Evolutionary conservation across 1,140 invertebrate species (phyloP).

Genomic region (Drosophila leontia): DNA sequence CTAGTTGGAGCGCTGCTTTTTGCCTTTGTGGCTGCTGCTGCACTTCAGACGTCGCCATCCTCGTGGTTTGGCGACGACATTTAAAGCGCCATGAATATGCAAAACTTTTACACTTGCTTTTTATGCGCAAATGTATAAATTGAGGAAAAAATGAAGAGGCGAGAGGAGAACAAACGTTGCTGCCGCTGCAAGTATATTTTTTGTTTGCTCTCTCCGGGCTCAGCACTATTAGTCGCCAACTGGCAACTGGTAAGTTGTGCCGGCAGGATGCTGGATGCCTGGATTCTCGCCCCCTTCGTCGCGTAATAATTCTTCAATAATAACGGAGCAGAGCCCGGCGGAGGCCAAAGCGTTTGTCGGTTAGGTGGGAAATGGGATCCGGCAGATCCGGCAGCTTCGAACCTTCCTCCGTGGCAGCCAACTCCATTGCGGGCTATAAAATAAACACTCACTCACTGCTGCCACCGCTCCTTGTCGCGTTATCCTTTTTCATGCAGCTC

Average conservation of each 20-base stretch:
- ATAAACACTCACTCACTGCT: conserved; percentile 79
- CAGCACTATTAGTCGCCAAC: conserved; percentile 65
- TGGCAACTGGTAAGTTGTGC: conserved; percentile 70
- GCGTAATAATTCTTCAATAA: conserved; percentile 81
- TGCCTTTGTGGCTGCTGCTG: conserved; percentile 73
- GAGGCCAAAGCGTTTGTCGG: conserved; percentile 66
- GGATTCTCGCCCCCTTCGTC: conserved; percentile 22
- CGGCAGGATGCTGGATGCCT: conserved; percentile 37
- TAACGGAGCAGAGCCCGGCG: conserved; percentile 44
- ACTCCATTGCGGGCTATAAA: conserved; percentile 77
- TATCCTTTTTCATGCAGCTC: conserved; percentile 37
- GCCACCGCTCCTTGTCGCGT: conserved; percentile 54
- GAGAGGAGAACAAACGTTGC: conserved; percentile 41
- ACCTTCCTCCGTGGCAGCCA: conserved; percentile 37
- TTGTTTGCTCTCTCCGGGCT: conserved; percentile 39
- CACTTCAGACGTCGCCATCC: conserved; percentile 67
- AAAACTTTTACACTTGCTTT: conserved; percentile 80
- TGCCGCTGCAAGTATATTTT: conserved; percentile 43
- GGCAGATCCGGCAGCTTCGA: conserved; percentile 33
- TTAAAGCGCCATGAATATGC: conserved; percentile 83
- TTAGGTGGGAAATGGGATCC: conserved; percentile 51
- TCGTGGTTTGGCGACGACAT: conserved; percentile 72
- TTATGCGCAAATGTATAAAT: conserved; percentile 65
- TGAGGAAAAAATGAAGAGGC: conserved; percentile 34
- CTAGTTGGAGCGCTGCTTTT: conserved; percentile 53